Evolutionary conservation across 1,140 invertebrate genomes (phyloP).

Genomic region (Bombyx mori): DNA sequence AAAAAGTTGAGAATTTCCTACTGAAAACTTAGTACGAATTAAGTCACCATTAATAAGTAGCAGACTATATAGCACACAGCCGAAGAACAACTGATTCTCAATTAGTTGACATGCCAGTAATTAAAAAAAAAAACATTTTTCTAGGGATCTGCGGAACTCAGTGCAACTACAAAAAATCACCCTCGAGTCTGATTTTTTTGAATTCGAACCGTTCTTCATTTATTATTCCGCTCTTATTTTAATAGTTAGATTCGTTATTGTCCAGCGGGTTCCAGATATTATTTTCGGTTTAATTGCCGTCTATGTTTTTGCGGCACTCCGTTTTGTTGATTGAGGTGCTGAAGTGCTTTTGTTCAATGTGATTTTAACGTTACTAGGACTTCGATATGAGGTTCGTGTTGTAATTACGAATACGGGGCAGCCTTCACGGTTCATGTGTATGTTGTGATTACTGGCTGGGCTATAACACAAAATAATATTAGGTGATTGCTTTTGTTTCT

Average conservation of each 20-base stretch:
- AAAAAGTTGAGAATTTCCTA: no score
- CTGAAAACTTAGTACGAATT: no score
- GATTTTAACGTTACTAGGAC: not conserved
- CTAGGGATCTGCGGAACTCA: constrained; percentile 1
- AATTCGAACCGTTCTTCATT: constrained; percentile 52
- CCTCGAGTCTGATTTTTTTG: constrained; percentile 32
- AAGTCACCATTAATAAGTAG: no score
- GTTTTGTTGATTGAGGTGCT: constrained; percentile 27
- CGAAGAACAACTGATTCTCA: no score
- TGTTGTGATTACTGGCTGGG: no score
- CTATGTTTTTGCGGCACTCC: constrained; percentile 16
- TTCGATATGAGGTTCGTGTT: no score
- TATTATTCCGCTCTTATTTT: constrained; percentile 67
- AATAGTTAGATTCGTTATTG: constrained; percentile 65
- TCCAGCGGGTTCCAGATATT: constrained; percentile 48
- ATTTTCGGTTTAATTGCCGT: constrained; percentile 56
- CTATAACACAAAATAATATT: no score
- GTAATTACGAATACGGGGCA: no score
- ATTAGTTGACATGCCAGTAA: not conserved
- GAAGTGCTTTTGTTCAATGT: constrained; percentile 20
- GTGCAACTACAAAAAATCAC: not conserved
- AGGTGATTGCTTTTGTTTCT: no score
- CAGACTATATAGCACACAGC: no score
- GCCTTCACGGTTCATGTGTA: no score
- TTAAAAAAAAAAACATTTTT: not conserved